A percentile compares a stretch with the other conserved stretches of the same genome.
Evolutionary conservation across 2,797 vertebrate species (phyloP).

Genomic region (Cossypha dichroa): DNA sequence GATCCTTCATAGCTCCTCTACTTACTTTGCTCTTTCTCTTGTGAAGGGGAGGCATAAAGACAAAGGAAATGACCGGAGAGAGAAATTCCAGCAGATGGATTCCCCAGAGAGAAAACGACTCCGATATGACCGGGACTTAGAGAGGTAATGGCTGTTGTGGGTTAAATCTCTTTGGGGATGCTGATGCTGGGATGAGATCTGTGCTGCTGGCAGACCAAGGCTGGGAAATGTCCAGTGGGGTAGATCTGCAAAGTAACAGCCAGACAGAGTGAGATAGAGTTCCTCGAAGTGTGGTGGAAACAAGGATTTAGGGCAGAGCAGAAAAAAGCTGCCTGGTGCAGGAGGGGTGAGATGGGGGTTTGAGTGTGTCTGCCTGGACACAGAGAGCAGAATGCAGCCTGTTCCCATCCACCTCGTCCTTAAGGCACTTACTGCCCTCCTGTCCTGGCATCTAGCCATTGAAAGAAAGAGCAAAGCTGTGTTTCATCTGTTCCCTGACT

Average conservation of each 20-base stretch:
- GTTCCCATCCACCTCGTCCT: background rate
- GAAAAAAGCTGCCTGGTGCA: background rate
- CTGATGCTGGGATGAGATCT: fast-evolving
- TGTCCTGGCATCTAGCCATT: slow-evolving; percentile 35
- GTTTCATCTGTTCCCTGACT: slow-evolving; percentile 58
- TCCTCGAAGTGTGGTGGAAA: background rate
- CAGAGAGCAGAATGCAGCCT: background rate
- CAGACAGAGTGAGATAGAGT: background rate
- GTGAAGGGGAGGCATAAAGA: slow-evolving; percentile 78
- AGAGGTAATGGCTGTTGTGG: slow-evolving; percentile 64
- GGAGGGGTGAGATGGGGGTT: background rate
- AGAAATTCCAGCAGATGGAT: slow-evolving; percentile 75
- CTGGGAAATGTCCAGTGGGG: background rate
- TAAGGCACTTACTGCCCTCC: slow-evolving; percentile 24
- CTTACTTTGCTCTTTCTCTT: slow-evolving; percentile 37
- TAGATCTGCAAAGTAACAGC: background rate
- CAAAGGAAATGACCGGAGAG: slow-evolving; percentile 75
- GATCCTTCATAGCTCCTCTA: background rate
- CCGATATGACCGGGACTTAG: slow-evolving; percentile 68
- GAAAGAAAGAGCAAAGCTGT: slow-evolving; percentile 59
- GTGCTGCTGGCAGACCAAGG: background rate
- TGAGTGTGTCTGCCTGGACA: background rate
- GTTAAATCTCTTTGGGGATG: background rate
- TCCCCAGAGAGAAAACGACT: slow-evolving; percentile 79
- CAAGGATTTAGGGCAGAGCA: background rate